phyloP scores from a whole-genome alignment of 1,140 invertebrate genomes.

The Leptinotarsa defecta region DNA sequence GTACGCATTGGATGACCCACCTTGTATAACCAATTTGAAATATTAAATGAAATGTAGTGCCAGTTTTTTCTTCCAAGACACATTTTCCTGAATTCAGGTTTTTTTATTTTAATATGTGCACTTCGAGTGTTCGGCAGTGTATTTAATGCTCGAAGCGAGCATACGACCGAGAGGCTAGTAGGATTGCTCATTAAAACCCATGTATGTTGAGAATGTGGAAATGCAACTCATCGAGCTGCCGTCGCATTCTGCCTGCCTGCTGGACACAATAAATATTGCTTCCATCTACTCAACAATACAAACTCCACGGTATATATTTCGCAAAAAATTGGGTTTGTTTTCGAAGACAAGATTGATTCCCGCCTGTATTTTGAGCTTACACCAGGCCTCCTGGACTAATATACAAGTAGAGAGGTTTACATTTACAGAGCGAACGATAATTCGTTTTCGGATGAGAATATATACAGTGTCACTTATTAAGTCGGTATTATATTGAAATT shows the following conservation, averaged over 20 bases:
- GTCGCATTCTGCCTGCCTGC: constrained; percentile 49
- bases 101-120: neutral
- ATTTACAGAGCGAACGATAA: too few relatives aligned
- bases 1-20: too few relatives aligned
- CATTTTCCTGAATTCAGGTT: too few relatives aligned
- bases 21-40: too few relatives aligned
- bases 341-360: constrained; percentile 46
- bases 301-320: constrained; percentile 49
- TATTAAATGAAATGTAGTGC: too few relatives aligned
- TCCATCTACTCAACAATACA: constrained; percentile 50
- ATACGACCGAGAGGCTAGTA: constrained; percentile 36
- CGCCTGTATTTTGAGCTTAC: constrained; percentile 22
- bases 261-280: constrained; percentile 52
- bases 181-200: constrained; percentile 51
- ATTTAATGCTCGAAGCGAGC: constrained; percentile 25
- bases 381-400: too few relatives aligned
- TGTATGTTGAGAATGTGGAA: constrained; percentile 52
- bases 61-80: too few relatives aligned
- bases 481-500: too few relatives aligned
- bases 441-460: too few relatives aligned
- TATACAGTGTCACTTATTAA: too few relatives aligned
- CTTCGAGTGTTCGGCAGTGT: neutral
- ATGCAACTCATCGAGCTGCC: constrained; percentile 43
- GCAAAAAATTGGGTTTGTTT: constrained; percentile 49
- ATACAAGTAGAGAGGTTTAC: too few relatives aligned